Evolutionary conservation across 2,797 vertebrate genomes (phyloP), one percentile per base, ranked within the genome.

Genomic region (Typhlichthys subterraneus): DNA sequence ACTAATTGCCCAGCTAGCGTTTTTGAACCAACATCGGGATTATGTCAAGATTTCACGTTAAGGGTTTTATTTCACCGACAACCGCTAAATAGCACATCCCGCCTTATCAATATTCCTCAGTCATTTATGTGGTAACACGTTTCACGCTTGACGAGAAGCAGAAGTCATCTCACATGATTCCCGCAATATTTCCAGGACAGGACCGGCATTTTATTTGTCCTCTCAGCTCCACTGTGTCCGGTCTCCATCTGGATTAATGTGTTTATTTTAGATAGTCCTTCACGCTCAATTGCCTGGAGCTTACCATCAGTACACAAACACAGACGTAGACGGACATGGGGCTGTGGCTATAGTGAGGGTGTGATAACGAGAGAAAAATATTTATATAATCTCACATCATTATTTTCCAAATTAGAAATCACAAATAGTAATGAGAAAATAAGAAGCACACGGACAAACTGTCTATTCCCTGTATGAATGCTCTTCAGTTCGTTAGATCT

Each of bases 241-340:
- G 17, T 71, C 38, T 69, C 6, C 72, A 66, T 61, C 64, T 59
- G 72, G 67, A 82, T 84, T 79, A 70, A 85, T 86, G 76, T 79
- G 73, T 90, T 89, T 88, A 79, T 66, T 75, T 79, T 69, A 85
- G 73, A 78, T 83, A 83, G 62, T 46, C 17, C 53, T 77, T 67
- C 0, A 15, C 59, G 68, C 59, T 72, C 67, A 60, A 68, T 69
- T 62, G 69, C 65, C 51, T 57, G 45, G 14, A 62, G 72, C 65
- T 79, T 67, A 62, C 69, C 65, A 58, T 74, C 62, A 73, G 74
- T 59, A 77, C 73, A 85, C 75, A 82, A 63, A 70, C 53, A 14
- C 76, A 73, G 65, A 72, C 54, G 53, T 33, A 61, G 46, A 59
- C 12, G 46, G 29, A 65, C 33, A 59, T 31, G 59, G 47, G 31